These are phyloP conservation scores for Laticauda colubrina DNA, from an alignment of 2,113 vertebrate species.

Conservation along the genomic window DNA sequence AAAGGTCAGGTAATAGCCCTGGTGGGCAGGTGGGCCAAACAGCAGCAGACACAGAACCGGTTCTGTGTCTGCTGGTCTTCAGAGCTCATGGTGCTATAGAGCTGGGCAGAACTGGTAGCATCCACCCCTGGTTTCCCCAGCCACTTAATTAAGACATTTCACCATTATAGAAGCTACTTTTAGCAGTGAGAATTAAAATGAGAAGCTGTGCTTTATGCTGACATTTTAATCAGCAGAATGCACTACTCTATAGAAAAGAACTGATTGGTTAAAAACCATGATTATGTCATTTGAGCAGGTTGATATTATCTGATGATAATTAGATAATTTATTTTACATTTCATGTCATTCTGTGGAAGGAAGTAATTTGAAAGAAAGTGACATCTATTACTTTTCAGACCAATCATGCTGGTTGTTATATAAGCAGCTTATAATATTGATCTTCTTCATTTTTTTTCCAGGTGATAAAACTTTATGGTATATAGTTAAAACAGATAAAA, in stretches of 20 bases:
- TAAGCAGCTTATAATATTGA: conserved; percentile 33
- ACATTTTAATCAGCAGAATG: conserved; percentile 67
- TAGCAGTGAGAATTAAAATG: conserved; percentile 30
- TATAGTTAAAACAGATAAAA: conserved; percentile 17
- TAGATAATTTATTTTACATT: conserved; percentile 63
- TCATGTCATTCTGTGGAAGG: conserved; percentile 47
- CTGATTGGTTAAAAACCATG: conserved; percentile 63
- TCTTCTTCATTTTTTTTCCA: conserved; percentile 10
- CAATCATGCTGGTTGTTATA: conserved; percentile 31
- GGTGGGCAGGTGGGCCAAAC: no score
- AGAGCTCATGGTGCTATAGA: no score
- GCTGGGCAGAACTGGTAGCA: no score
- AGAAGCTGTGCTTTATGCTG: conserved; percentile 58
- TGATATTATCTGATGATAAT: conserved; percentile 61
- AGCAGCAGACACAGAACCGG: no score
- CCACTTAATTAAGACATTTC: conserved; percentile 53
- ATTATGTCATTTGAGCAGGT: conserved; percentile 49
- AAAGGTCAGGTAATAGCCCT: no score
- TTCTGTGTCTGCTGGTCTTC: no score
- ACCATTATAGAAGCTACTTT: conserved; percentile 45
- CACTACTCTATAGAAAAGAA: conserved; percentile 56
- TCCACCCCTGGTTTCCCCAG: neutral
- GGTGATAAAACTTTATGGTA: conserved; percentile 21
- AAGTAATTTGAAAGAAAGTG: conserved; percentile 46
- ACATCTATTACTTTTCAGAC: conserved; percentile 49